Conservation (phyloP, 2,888 invertebrate genomes). For the Yponomeuta sedellus region DNA sequence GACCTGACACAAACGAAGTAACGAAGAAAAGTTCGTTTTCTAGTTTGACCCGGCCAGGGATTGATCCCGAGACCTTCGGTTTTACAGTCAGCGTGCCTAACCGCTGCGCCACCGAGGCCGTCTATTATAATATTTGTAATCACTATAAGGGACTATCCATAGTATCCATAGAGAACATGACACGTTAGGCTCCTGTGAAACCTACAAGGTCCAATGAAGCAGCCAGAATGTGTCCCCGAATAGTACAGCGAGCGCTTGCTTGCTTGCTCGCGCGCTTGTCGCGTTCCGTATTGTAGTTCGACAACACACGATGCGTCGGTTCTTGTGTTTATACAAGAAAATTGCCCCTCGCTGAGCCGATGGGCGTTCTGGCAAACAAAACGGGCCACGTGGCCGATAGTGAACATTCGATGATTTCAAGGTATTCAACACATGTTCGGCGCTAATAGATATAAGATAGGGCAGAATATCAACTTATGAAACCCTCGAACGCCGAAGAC, state of each 20-base stretch:
- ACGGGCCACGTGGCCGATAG: background rate
- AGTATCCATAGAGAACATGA: no score
- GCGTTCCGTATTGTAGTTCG: conserved; percentile 26
- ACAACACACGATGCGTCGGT: conserved; percentile 27
- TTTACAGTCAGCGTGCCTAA: no score
- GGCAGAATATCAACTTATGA: background rate
- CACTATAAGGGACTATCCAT: no score
- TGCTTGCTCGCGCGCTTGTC: no score
- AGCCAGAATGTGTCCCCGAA: background rate
- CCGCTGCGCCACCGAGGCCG: no score
- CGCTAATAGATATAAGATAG: background rate
- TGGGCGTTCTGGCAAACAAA: conserved; percentile 17
- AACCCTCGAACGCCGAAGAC: background rate
- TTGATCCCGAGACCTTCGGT: no score
- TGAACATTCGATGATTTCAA: background rate
- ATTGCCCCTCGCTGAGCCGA: conserved; percentile 29
- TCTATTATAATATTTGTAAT: no score
- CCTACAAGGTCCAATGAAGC: background rate
- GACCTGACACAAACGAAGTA: no score
- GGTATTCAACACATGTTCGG: background rate
- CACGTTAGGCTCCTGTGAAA: no score
- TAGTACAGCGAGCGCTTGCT: background rate
- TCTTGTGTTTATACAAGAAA: conserved; percentile 47
- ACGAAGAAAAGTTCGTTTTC: no score
- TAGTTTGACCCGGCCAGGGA: no score